Evolutionary conservation across 2,113 vertebrate genomes (phyloP).

Genomic region (Silurus meridionalis): DNA sequence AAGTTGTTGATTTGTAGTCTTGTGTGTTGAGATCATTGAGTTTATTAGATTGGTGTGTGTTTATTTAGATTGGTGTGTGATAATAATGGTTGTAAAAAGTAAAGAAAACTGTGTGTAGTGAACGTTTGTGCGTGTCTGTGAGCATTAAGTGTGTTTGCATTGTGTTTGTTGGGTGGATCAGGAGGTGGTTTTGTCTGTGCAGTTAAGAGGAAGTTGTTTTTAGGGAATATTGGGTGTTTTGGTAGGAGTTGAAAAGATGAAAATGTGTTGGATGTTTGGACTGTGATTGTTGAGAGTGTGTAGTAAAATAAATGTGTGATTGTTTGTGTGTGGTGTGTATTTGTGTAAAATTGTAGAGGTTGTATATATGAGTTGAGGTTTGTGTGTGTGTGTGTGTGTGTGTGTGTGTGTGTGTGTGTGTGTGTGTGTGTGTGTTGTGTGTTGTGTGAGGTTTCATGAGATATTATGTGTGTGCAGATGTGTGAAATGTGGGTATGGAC

Average conservation of each 20-base stretch:
- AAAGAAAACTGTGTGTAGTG: background rate
- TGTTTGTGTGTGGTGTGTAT: background rate
- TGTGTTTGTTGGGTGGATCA: background rate
- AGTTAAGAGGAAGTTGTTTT: no score
- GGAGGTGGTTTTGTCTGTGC: background rate
- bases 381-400: background rate
- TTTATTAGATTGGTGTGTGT: background rate
- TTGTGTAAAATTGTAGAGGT: background rate
- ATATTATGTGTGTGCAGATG: background rate
- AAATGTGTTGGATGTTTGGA: background rate
- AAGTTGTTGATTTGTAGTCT: background rate
- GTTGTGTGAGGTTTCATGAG: background rate
- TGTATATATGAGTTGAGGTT: background rate
- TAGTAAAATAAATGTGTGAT: background rate
- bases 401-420: background rate
- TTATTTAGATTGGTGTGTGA: background rate
- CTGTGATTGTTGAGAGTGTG: background rate
- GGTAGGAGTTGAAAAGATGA: no score
- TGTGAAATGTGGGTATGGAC: background rate
- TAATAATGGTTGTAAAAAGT: background rate
- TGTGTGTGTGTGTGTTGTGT: background rate
- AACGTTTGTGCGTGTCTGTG: background rate
- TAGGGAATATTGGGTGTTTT: no score
- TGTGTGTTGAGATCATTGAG: background rate
- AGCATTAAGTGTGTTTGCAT: slow-evolving; percentile 1